Base-by-base conservation (phyloP, 2,797 vertebrate species). In the Xerus rutilus region DNA sequence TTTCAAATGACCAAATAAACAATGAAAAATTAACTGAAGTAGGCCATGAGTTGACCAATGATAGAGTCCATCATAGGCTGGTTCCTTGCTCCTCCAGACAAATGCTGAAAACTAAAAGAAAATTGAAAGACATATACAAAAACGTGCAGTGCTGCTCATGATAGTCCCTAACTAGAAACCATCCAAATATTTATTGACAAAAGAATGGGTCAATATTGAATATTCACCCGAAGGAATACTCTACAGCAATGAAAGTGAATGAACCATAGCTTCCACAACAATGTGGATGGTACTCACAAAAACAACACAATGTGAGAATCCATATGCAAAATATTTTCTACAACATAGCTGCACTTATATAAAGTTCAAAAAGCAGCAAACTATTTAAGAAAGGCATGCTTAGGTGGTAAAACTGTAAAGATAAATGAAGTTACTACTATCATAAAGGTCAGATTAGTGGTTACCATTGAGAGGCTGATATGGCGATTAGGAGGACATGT, bases 1-100 rank as follows among this genome's bases (percentile, higher is more conserved):
- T 83, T 95, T 79, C 87, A 96, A 84, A 7, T 92, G 89, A 84
- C 4, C 76, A 94, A 96, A 77, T 79, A 89, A 95, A 65, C 43
- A 95, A 54, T 39, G 59, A 88, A 91, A 69, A 83, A 69, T 78
- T 86, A 93, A 73, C 74, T 76, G 72, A 95, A 93, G 43, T 88
- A 91, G 45, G 32, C 28, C 65, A 57, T 11, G 54, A 72, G 77
- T 69, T 25, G 3, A 25, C 30, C 39, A 65, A 32, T 82, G 62
- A 81, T 54, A 35, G 54, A 81, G 35, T 85, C 18, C 0, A 7
- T 82, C 54, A 57, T 65, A 25, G n/a, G 73, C 79, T 74, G 90
- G 47, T 85, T 83, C 43, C 62, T 96, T 88, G 21, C 32, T 82
- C 74, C 64, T 78, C 18, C 25, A 88, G 64, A 83, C 30, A 23